Evolutionary conservation across 1,140 invertebrate genomes (phyloP).

Genomic region (Ceratitis capitata): DNA sequence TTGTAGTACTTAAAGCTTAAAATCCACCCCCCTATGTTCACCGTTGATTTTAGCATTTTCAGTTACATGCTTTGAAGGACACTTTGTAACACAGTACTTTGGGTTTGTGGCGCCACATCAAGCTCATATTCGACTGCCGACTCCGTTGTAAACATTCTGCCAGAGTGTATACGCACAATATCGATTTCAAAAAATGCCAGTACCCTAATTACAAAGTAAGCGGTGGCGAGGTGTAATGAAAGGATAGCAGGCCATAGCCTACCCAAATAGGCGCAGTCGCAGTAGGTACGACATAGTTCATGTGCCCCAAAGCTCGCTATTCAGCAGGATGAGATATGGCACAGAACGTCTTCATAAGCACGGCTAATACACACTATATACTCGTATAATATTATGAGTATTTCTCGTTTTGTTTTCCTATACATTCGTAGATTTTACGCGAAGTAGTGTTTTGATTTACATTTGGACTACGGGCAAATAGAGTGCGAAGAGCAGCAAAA

Average conservation of each 20-base stretch:
- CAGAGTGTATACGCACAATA: neutral
- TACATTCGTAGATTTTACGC: constrained; percentile 21
- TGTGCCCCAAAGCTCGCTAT: neutral
- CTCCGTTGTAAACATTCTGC: neutral
- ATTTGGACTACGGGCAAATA: neutral
- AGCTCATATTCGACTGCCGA: neutral
- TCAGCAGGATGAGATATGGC: neutral
- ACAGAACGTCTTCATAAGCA: neutral
- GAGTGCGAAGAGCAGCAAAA: constrained; percentile 22
- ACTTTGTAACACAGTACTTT: constrained; percentile 20
- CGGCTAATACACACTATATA: neutral
- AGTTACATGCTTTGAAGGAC: constrained; percentile 15
- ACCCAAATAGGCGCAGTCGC: constrained; percentile 27
- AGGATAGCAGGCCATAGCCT: constrained; percentile 7
- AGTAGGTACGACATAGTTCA: neutral
- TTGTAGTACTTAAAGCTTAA: too few relatives aligned
- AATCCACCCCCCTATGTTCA: too few relatives aligned
- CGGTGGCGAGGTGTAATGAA: neutral
- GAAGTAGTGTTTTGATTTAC: constrained; percentile 30
- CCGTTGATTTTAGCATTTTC: neutral
- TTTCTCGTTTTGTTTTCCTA: constrained; percentile 26
- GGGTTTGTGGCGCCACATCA: constrained; percentile 16
- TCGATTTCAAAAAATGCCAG: constrained; percentile 35
- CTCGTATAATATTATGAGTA: neutral
- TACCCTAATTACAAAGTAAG: constrained; percentile 13